phyloP scores from a whole-genome alignment of 2,113 vertebrate genomes.

The Lanius collurio region DNA sequence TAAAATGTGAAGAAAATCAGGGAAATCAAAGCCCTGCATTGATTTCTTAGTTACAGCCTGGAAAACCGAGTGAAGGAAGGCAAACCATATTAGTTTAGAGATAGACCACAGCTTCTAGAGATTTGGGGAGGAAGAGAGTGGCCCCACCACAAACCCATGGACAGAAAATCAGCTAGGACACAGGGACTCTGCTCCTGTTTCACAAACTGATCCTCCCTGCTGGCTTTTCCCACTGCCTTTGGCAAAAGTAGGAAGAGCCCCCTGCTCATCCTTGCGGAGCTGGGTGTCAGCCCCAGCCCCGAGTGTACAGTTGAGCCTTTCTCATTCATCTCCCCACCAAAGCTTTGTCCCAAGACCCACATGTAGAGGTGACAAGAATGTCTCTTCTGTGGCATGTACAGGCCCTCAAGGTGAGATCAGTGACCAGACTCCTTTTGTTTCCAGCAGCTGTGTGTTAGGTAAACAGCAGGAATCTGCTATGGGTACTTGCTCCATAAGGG shows the following conservation, averaged over 20 bases:
- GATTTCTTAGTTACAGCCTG: neutral
- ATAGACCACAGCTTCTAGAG: neutral
- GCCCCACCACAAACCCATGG: neutral
- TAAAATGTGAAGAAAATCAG: neutral
- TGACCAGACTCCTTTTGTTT: neutral
- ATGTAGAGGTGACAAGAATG: neutral
- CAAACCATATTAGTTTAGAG: neutral
- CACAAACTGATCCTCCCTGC: neutral
- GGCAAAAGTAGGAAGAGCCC: neutral
- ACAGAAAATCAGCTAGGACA: neutral
- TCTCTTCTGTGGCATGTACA: neutral
- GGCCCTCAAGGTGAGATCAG: neutral
- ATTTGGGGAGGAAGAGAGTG: neutral
- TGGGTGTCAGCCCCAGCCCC: neutral
- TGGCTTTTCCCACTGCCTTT: neutral
- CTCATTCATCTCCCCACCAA: neutral
- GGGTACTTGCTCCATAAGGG: neutral
- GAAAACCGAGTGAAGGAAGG: neutral
- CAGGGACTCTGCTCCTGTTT: neutral
- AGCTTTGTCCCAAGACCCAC: neutral
- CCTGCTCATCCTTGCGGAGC: accelerated
- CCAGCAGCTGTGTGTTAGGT: neutral
- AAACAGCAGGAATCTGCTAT: neutral
- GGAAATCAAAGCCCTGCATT: neutral
- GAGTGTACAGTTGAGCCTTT: neutral